These are phyloP conservation scores for Helicorthomorpha holstii DNA, from an alignment of 1,140 invertebrate genomes.

Conservation along the genomic window DNA sequence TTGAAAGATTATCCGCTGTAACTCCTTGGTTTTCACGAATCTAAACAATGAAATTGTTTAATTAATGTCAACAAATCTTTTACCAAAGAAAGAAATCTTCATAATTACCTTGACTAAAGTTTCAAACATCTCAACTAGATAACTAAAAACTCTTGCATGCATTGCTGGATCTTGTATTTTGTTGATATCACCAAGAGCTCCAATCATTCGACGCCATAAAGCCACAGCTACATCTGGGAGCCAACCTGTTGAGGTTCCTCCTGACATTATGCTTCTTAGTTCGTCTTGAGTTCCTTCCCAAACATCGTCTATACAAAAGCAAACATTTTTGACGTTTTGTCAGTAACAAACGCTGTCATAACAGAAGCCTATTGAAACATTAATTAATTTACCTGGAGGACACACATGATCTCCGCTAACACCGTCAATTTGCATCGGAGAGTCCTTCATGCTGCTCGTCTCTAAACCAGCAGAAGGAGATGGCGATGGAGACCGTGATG, in stretches of 20 bases:
- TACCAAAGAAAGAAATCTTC: background rate
- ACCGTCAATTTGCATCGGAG: conserved; percentile 76
- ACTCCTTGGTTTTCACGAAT: conserved; percentile 59
- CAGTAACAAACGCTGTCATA: too few relatives aligned
- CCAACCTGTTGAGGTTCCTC: conserved; percentile 76
- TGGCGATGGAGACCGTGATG: conserved; percentile 61
- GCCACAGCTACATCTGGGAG: conserved; percentile 85
- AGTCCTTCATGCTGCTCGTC: conserved; percentile 73
- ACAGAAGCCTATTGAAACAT: background rate
- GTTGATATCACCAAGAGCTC: conserved; percentile 85
- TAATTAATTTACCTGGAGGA: conserved; percentile 25
- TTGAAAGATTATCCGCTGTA: conserved; percentile 50
- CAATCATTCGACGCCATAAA: conserved; percentile 87
- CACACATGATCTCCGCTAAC: conserved; percentile 42
- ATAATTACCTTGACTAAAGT: conserved; percentile 60
- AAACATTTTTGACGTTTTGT: too few relatives aligned
- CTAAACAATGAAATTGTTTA: conserved; percentile 21
- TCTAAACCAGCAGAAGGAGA: conserved; percentile 75
- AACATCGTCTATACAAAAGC: conserved; percentile 4
- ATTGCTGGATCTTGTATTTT: conserved; percentile 63
- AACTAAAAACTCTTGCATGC: conserved; percentile 80
- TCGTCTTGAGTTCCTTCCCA: conserved; percentile 19
- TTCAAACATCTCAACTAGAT: conserved; percentile 72
- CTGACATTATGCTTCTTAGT: conserved; percentile 62
- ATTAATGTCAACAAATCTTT: conserved; percentile 1